Percentiles rank a stretch among this genome's conserved stretches.
phyloP scores from a whole-genome alignment of 1,140 invertebrate genomes.

The Polypedilum pembai region DNA sequence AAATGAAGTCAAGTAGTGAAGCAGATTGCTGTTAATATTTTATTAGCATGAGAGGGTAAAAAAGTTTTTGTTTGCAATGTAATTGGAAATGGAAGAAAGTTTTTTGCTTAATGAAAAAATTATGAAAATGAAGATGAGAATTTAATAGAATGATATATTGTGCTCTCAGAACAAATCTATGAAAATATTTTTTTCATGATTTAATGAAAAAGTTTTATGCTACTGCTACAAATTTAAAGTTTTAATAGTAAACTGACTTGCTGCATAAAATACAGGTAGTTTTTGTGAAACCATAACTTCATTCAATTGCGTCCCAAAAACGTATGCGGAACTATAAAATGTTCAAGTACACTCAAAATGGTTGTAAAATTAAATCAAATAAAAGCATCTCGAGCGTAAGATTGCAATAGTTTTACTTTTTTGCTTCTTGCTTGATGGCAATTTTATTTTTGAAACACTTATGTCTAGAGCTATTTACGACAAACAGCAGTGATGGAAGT shows the following conservation, averaged over 20 bases:
- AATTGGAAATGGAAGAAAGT: neutral
- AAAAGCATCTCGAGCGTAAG: neutral
- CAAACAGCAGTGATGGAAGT: no score
- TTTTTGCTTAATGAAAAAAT: neutral
- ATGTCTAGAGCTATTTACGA: no score
- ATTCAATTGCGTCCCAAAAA: neutral
- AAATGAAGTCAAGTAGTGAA: no score
- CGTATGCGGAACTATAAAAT: neutral
- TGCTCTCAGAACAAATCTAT: neutral
- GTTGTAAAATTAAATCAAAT: slow-evolving; percentile 25
- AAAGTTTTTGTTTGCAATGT: no score
- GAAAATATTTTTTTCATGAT: neutral
- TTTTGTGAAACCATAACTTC: neutral
- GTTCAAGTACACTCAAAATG: slow-evolving; percentile 1
- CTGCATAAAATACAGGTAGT: no score
- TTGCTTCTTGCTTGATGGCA: no score
- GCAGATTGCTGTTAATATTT: no score
- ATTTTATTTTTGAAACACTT: no score
- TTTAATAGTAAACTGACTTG: neutral
- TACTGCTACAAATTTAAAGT: neutral
- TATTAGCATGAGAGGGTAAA: no score
- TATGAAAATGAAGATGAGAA: slow-evolving; percentile 21
- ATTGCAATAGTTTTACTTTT: no score
- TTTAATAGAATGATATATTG: neutral
- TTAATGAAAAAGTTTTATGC: slow-evolving; percentile 9